These are phyloP conservation scores for Gasterosteus nipponicus DNA, from an alignment of 2,113 vertebrate species.

Conservation along the genomic window DNA sequence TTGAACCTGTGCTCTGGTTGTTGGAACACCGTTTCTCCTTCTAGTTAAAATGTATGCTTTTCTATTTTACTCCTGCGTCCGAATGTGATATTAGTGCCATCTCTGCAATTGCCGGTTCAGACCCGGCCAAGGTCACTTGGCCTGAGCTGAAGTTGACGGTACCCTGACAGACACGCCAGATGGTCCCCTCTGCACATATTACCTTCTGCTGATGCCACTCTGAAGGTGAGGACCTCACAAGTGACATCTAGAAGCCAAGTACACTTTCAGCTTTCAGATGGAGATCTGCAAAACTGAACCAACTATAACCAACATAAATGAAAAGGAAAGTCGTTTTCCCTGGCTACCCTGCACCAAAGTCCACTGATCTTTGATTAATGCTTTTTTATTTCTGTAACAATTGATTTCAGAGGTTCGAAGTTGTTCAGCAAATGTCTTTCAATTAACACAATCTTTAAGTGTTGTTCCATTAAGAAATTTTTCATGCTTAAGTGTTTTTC, in stretches of 20 bases:
- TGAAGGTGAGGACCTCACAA: constrained; percentile 74
- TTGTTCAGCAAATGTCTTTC: constrained; percentile 21
- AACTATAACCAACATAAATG: background rate
- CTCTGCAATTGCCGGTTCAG: constrained; percentile 54
- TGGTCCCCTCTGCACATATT: constrained; percentile 73
- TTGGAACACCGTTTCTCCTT: constrained; percentile 14
- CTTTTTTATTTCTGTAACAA: constrained; percentile 34
- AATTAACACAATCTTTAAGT: constrained; percentile 7
- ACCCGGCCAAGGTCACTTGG: constrained; percentile 78
- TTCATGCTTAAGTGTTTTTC: background rate
- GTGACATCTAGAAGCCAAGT: constrained; percentile 61
- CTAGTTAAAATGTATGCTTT: constrained; percentile 44
- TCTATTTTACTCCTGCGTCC: constrained; percentile 43
- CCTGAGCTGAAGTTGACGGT: constrained; percentile 66
- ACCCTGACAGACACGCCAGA: constrained; percentile 77
- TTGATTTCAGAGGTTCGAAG: constrained; percentile 16
- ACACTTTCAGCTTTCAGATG: constrained; percentile 27
- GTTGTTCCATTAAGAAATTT: too few relatives aligned
- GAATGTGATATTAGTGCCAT: constrained; percentile 67
- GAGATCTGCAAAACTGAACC: constrained; percentile 16
- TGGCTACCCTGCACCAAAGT: background rate
- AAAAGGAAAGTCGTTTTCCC: background rate
- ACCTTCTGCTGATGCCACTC: constrained; percentile 58
- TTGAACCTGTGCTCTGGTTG: constrained; percentile 12
- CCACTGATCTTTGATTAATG: constrained; percentile 2